phyloP scores from a whole-genome alignment of 53 echinoderm and acorn worm genomes.

The Paelopatides confundens region DNA sequence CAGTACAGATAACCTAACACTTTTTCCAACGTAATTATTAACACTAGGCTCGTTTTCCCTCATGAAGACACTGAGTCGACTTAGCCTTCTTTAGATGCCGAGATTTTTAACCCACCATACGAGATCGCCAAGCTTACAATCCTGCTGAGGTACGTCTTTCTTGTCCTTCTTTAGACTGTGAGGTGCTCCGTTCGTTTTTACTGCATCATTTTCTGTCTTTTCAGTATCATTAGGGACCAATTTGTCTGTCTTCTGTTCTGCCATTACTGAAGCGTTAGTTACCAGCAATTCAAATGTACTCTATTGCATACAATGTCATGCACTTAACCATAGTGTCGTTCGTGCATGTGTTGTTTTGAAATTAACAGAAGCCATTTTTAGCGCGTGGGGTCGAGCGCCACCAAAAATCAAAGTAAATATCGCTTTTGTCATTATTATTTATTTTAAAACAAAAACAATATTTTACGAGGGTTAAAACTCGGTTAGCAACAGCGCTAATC shows the following conservation, averaged over 20 bases:
- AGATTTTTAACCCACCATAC: constrained; percentile 69
- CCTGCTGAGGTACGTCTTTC: constrained; percentile 38
- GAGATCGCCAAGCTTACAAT: constrained; percentile 76
- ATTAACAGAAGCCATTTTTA: background rate
- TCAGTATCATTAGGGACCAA: constrained; percentile 8
- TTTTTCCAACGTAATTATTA: background rate
- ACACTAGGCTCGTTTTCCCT: background rate
- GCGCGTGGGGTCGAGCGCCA: constrained; percentile 46
- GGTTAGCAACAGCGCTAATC: no score
- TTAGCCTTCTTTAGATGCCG: no score
- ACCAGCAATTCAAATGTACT: background rate
- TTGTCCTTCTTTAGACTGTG: constrained; percentile 35
- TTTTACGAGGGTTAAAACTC: no score
- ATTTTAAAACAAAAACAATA: no score
- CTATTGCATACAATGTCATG: background rate
- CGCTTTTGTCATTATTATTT: background rate
- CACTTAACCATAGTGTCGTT: no score
- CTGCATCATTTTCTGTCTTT: background rate
- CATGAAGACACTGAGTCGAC: background rate
- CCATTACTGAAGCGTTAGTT: constrained; percentile 41
- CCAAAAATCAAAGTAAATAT: background rate
- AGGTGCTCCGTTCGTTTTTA: constrained; percentile 42
- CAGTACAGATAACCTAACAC: background rate
- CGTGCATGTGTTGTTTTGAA: constrained; percentile 34
- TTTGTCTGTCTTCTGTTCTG: constrained; percentile 30